Percentiles rank a stretch among this genome's conserved stretches.
Conservation (phyloP, 2,113 vertebrate species). For the Alethe diademata region DNA sequence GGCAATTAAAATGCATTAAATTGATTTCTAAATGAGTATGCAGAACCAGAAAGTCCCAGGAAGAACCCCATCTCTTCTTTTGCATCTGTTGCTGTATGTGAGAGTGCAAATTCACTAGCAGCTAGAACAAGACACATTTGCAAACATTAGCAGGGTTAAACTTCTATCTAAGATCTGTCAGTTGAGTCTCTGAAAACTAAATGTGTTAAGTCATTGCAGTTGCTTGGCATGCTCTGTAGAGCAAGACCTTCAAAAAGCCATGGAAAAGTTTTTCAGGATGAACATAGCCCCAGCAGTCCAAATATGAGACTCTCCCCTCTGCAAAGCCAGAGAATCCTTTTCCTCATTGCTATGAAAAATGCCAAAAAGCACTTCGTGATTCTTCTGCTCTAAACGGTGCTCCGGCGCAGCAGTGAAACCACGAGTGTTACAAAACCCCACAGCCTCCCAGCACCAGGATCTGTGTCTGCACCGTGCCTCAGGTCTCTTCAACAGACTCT, state of each 20-base stretch:
- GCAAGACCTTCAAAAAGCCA: background rate
- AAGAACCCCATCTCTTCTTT: constrained; percentile 8
- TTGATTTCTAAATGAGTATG: constrained; percentile 49
- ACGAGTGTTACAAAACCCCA: rapidly evolving
- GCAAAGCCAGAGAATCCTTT: background rate
- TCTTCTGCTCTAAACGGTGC: background rate
- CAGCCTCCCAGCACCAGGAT: background rate
- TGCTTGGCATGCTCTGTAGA: background rate
- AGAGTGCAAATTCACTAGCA: background rate
- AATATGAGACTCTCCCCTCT: background rate
- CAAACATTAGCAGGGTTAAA: background rate
- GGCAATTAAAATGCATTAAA: constrained; percentile 68
- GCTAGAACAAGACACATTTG: background rate
- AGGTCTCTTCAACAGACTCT: background rate
- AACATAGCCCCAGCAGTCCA: background rate
- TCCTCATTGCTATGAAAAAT: background rate
- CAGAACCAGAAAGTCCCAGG: constrained; percentile 14
- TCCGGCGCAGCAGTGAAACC: rapidly evolving
- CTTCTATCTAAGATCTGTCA: background rate
- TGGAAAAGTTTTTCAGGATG: background rate
- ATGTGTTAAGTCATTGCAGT: background rate
- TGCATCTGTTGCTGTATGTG: background rate
- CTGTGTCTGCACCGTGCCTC: background rate
- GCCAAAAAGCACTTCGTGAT: background rate
- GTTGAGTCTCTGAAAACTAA: background rate